Conservation (phyloP, 2,797 vertebrate species). For the Poeciliopsis presidionis region DNA sequence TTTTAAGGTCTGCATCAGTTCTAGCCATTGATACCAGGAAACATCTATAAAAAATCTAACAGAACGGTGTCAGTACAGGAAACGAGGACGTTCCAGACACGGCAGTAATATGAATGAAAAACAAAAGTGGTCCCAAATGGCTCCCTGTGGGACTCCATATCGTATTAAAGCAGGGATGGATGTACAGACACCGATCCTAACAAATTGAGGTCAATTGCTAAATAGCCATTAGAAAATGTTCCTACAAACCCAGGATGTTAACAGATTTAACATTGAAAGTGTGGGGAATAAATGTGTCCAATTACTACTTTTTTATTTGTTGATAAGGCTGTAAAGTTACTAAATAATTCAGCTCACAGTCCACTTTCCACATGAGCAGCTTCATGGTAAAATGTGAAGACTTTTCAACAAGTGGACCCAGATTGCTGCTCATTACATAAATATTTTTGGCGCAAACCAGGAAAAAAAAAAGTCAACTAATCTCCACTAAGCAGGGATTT, state of each 20-base stretch:
- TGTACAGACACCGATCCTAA: not conserved
- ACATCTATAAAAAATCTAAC: not conserved
- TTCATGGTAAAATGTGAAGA: conserved; percentile 29
- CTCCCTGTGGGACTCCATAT: not conserved
- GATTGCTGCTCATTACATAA: conserved; percentile 47
- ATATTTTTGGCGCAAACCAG: conserved; percentile 55
- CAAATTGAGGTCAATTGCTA: not conserved
- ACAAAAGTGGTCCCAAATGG: not conserved
- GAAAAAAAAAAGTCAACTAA: conserved; percentile 20
- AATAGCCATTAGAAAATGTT: not conserved
- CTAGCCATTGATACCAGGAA: not conserved
- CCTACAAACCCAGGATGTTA: not conserved
- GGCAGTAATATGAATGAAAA: not conserved
- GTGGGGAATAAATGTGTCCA: not conserved
- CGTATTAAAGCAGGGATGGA: not conserved
- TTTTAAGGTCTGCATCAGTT: not conserved
- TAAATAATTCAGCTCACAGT: not conserved
- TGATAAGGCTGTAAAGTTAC: not conserved
- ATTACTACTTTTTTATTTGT: not conserved
- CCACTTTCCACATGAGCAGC: conserved; percentile 26
- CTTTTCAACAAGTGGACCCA: conserved; percentile 50
- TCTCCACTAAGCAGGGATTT: not conserved
- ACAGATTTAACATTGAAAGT: not conserved
- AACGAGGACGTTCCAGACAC: not conserved
- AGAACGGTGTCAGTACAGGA: not conserved